phyloP scores from a whole-genome alignment of 1,140 invertebrate species.

The Hycleus cichorii region DNA sequence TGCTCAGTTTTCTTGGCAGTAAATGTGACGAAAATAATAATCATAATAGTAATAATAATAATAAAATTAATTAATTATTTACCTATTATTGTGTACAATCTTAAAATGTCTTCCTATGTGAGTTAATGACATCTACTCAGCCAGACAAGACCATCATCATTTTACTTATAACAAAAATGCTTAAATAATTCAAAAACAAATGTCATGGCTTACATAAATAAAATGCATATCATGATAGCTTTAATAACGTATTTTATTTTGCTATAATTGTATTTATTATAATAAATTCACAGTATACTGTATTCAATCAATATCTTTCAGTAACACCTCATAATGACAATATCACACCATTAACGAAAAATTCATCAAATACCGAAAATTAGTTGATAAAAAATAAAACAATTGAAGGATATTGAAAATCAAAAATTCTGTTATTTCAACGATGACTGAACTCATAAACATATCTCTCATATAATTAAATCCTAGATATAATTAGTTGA shows the following conservation, averaged over 20 bases:
- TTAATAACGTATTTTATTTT: constrained; percentile 22
- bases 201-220: constrained; percentile 25
- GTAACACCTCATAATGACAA: background rate
- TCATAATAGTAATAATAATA: background rate
- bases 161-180: constrained; percentile 7
- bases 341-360: background rate
- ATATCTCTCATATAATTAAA: constrained; percentile 21
- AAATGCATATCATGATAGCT: constrained; percentile 30
- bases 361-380: background rate
- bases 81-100: constrained; percentile 25
- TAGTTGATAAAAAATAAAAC: background rate
- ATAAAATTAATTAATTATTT: no score
- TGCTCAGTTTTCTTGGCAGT: constrained; percentile 17
- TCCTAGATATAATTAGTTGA: constrained; percentile 17
- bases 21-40: constrained; percentile 5
- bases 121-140: constrained; percentile 24
- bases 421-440: constrained; percentile 16
- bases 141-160: constrained; percentile 13
- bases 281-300: background rate
- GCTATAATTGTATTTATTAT: constrained; percentile 7
- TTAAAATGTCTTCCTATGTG: constrained; percentile 31
- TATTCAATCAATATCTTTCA: constrained; percentile 17
- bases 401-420: constrained; percentile 8
- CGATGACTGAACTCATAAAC: constrained; percentile 25
- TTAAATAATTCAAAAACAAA: constrained; percentile 12